Evolutionary conservation across 2,113 vertebrate genomes (phyloP), one percentile per base, ranked within the genome.

Genomic region (Megaceryle maxima): DNA sequence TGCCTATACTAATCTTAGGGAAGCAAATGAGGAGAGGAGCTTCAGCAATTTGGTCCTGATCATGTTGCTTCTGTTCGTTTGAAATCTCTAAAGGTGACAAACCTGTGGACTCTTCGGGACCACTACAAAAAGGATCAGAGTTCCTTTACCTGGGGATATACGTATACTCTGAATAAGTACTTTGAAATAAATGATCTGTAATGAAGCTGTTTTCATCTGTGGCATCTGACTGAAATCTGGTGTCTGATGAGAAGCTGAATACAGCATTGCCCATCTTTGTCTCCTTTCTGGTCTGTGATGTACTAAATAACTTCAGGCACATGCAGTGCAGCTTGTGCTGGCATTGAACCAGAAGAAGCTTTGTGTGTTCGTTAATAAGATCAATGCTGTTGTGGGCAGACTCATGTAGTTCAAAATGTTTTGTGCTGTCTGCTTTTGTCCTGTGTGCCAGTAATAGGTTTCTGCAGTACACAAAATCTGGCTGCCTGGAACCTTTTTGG

Each of bases 381-480:
- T 79, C 78, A 44, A 3, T 92, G 72, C 51, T 68, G 80, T 55
- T 77, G 75, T 31, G 59, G 67, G 57, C 63, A 96, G 82, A 72
- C 53, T 76, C 2, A 26, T 90, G 92, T 78, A 82, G 62, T 82
- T 88, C 67, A 39, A 44, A 69, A 35, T 75, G 33, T 59, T 96
- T 95, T 82, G 35, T 91, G 69, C 77, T 72, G 41, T 63, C 92
- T 89, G 51, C n/a, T 66, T 88, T 88, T 80, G 79, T 75, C 79
- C 39, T 70, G 26, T 29, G n/a, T 70, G 56, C 28, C 69, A 78
- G 57, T 81, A 91, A 60, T n/a, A 84, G 28, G 19, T 75, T 82
- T 64, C 46, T 90, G 44, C 29, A 69, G 44, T 56, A 80, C 33
- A 60, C 63, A 35, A 66, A 80, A 22, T 39, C 67, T 68, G 62